Evolutionary conservation across 37 sponge, comb jelly and placozoan species (phyloP).

Genomic region (Theonella swinhoei): DNA sequence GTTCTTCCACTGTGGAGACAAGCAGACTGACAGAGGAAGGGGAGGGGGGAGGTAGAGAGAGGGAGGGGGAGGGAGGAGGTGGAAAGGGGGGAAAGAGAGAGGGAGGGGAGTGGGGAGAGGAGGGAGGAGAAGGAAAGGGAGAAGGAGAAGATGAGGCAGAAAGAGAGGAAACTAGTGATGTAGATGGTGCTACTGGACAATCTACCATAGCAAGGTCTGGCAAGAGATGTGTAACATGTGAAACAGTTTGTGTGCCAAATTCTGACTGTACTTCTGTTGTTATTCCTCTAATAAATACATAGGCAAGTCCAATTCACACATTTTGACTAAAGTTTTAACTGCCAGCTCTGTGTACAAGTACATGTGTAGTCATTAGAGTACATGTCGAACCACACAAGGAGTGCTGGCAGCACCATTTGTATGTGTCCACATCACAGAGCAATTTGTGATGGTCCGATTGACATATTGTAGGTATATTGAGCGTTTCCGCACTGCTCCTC

Average conservation of each 20-base stretch:
- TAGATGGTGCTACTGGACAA: background rate
- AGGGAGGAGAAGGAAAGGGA: background rate
- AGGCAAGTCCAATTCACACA: too few relatives aligned
- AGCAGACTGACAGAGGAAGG: background rate
- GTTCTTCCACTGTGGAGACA: background rate
- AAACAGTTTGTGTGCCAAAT: too few relatives aligned
- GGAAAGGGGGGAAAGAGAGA: background rate
- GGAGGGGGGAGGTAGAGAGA: background rate
- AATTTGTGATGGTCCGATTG: too few relatives aligned
- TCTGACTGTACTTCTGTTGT: too few relatives aligned
- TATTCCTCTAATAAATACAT: too few relatives aligned
- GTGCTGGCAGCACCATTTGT: too few relatives aligned
- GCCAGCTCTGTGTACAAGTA: too few relatives aligned
- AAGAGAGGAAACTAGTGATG: background rate
- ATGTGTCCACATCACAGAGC: too few relatives aligned
- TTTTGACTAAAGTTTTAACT: too few relatives aligned
- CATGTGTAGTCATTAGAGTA: too few relatives aligned
- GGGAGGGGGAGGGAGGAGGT: too few relatives aligned
- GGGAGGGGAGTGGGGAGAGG: background rate
- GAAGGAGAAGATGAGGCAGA: background rate
- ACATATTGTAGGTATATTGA: conserved; percentile 62
- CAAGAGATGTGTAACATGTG: background rate
- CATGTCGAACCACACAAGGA: too few relatives aligned
- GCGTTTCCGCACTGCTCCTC: conserved; percentile 42
- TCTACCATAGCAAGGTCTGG: background rate